These are phyloP conservation scores for Dendrophyllia cribrosa DNA, from an alignment of 64 coral and sea anemone genomes.

Conservation along the genomic window DNA sequence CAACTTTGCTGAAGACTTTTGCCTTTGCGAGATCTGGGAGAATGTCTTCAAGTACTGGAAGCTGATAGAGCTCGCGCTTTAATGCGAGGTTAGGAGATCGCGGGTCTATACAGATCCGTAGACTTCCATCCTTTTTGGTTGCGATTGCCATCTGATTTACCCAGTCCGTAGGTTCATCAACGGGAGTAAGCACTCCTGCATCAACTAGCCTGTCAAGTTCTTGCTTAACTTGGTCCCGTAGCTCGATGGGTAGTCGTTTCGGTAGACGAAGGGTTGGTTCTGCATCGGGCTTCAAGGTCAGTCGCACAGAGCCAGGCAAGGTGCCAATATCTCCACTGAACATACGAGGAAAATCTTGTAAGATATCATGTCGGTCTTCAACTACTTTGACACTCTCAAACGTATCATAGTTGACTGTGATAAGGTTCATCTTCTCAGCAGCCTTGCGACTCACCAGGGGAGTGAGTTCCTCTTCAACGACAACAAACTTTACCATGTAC, in stretches of 20 bases:
- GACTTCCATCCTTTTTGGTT: not conserved
- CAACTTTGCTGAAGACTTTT: constrained; percentile 22
- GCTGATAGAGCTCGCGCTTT: not conserved
- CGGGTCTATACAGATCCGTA: constrained; percentile 2
- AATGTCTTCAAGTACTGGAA: not conserved
- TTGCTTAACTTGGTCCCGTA: constrained; percentile 11
- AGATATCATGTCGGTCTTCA: constrained; percentile 15
- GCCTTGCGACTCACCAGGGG: constrained; percentile 66
- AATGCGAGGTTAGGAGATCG: not conserved
- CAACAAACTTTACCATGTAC: constrained; percentile 71
- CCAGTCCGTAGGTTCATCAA: constrained; percentile 32
- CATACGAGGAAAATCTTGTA: constrained; percentile 9
- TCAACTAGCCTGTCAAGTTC: not conserved
- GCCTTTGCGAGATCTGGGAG: not conserved
- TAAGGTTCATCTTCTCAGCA: constrained; percentile 77
- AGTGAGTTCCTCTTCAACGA: constrained; percentile 59
- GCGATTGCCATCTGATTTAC: constrained; percentile 19
- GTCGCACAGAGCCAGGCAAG: constrained; percentile 49
- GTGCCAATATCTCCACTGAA: constrained; percentile 51
- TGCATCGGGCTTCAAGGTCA: constrained; percentile 37
- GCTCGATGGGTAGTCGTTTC: constrained; percentile 38
- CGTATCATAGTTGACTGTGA: constrained; percentile 72
- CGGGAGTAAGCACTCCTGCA: not conserved
- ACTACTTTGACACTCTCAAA: constrained; percentile 52
- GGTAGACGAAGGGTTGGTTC: constrained; percentile 9